A percentile compares a stretch with the other conserved stretches of the same genome.
phyloP scores from a whole-genome alignment of 2,888 invertebrate genomes.

The Cantharis flavilabris region DNA sequence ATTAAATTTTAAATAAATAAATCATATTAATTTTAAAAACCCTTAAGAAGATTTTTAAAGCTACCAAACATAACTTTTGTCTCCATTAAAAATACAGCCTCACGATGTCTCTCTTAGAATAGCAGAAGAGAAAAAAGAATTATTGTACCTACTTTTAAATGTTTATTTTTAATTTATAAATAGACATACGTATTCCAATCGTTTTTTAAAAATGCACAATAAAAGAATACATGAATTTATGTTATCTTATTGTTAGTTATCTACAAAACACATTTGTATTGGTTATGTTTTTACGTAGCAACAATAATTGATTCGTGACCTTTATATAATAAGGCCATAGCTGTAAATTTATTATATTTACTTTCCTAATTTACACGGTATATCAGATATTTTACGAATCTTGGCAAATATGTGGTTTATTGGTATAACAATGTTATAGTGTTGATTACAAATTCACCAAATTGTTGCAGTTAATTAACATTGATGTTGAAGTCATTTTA shows the following conservation, averaged over 20 bases:
- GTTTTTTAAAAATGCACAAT: no score
- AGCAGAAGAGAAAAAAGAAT: no score
- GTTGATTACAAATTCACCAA: not conserved
- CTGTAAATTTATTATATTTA: not conserved
- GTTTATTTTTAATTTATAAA: no score
- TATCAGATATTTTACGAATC: not conserved
- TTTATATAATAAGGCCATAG: not conserved
- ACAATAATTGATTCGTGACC: not conserved
- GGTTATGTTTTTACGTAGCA: not conserved
- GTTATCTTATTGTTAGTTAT: not conserved
- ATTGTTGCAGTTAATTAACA: not conserved
- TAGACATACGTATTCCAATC: no score
- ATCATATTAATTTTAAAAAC: no score
- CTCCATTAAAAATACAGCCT: no score
- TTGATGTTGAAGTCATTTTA: not conserved
- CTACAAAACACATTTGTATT: not conserved
- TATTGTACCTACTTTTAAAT: no score
- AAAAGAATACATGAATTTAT: no score
- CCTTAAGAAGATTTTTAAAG: no score
- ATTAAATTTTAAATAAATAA: no score
- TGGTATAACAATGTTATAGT: not conserved
- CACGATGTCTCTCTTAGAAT: no score
- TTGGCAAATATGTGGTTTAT: not conserved
- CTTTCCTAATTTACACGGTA: not conserved
- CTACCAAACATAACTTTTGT: no score